These are phyloP conservation scores for Macrotus californicus DNA, from an alignment of 2,113 vertebrate genomes.

Conservation along the genomic window DNA sequence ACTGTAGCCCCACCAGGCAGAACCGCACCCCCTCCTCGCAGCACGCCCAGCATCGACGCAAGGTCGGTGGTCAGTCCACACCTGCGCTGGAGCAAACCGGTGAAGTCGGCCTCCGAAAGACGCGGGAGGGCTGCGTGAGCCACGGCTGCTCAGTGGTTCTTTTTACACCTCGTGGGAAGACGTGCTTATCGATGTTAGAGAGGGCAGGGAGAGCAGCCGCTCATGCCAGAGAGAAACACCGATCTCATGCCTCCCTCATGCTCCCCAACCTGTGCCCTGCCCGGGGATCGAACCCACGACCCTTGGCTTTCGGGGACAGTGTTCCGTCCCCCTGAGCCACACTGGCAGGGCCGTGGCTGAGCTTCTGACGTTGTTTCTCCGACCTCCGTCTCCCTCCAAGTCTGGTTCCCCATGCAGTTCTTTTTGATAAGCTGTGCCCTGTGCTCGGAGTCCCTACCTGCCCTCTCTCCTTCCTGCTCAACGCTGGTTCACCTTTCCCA, in stretches of 20 bases:
- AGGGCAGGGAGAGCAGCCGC: too few species aligned
- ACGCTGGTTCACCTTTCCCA: fast-evolving
- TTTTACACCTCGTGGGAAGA: too few species aligned
- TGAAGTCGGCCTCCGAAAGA: neutral
- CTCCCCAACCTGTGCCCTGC: too few species aligned
- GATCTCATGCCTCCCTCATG: too few species aligned
- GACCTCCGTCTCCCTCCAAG: fast-evolving
- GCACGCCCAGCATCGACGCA: fast-evolving
- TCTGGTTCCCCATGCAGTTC: neutral
- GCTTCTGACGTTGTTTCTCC: fast-evolving
- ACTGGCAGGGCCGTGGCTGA: too few species aligned
- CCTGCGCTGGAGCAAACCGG: neutral
- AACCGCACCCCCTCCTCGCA: neutral
- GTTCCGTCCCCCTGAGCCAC: too few species aligned
- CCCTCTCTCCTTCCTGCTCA: neutral
- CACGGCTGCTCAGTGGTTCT: too few species aligned
- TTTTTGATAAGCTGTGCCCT: fast-evolving
- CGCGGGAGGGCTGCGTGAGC: fast-evolving
- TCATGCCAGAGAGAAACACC: too few species aligned
- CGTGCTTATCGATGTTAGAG: too few species aligned
- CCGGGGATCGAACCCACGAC: too few species aligned
- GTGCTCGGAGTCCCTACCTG: fast-evolving
- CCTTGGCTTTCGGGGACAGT: too few species aligned
- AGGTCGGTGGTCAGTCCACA: fast-evolving
- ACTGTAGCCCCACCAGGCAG: neutral